Conservation (phyloP, 2,888 invertebrate species). For the Sussaba pulchella region DNA sequence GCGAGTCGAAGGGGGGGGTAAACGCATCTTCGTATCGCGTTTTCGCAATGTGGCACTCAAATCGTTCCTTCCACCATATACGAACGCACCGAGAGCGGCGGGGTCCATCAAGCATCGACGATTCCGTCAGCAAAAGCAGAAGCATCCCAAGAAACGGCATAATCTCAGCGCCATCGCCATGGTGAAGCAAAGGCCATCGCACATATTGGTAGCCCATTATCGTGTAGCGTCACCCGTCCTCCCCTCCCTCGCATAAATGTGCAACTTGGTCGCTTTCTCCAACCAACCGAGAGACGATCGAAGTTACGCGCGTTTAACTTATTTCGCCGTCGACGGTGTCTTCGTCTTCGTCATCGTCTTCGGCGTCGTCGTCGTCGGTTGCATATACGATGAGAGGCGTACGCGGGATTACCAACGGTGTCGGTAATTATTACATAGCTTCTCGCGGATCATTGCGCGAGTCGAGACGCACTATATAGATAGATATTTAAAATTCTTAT, state of each 20-base stretch:
- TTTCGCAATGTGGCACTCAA: conserved; percentile 51
- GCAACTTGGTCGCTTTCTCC: conserved; percentile 74
- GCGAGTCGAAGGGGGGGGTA: conserved; percentile 12
- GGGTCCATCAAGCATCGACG: background rate
- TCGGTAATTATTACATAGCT: conserved; percentile 50
- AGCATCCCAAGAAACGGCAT: conserved; percentile 5
- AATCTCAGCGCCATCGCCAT: conserved; percentile 48
- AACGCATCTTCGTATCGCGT: conserved; percentile 46
- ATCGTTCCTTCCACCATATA: conserved; percentile 55
- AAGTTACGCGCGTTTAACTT: conserved; percentile 58
- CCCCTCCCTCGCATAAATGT: conserved; percentile 27
- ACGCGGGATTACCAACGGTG: conserved; percentile 10
- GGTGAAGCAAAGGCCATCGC: conserved; percentile 63
- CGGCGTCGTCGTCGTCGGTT: conserved; percentile 24
- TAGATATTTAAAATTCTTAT: too few species aligned
- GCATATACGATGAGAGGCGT: conserved; percentile 55
- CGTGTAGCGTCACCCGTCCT: conserved; percentile 49
- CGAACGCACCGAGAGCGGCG: conserved; percentile 41
- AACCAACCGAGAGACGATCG: conserved; percentile 68
- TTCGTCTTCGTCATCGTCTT: conserved; percentile 35
- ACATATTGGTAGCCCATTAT: conserved; percentile 66
- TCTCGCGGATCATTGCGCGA: conserved; percentile 36
- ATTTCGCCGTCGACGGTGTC: conserved; percentile 21
- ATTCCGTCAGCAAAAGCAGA: conserved; percentile 45
- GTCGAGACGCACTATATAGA: background rate